phyloP scores from a whole-genome alignment of 2,797 vertebrate genomes.

The Scarus forsteni region DNA sequence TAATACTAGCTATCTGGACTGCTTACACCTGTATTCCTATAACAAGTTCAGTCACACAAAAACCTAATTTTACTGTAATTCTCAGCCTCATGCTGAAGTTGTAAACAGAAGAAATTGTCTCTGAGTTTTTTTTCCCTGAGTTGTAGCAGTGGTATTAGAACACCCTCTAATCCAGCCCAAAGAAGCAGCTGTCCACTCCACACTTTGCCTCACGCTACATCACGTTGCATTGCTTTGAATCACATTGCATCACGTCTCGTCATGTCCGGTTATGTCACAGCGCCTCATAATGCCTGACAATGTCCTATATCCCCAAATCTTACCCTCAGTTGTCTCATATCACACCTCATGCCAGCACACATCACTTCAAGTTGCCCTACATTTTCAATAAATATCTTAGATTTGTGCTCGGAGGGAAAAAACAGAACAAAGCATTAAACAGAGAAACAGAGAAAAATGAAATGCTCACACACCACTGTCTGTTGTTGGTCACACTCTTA shows the following conservation, averaged over 20 bases:
- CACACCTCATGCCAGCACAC: conserved; percentile 3
- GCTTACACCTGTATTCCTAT: no score
- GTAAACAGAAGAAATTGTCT: no score
- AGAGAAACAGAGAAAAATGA: background rate
- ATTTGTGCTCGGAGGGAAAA: background rate
- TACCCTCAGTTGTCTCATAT: conserved; percentile 13
- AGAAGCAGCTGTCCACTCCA: background rate
- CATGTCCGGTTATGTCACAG: background rate
- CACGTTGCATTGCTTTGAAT: background rate
- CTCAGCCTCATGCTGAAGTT: no score
- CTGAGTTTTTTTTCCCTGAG: no score
- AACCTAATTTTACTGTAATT: no score
- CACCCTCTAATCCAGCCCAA: background rate
- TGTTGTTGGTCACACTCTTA: background rate
- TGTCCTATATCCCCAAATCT: background rate
- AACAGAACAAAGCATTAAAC: background rate
- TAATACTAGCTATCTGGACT: no score
- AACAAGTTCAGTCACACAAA: no score
- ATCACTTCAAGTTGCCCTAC: conserved; percentile 9
- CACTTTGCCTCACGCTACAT: background rate
- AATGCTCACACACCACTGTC: background rate
- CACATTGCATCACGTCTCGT: background rate
- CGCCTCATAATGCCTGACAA: background rate
- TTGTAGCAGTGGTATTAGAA: background rate
- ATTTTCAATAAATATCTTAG: background rate